Conservation (phyloP, 1,140 invertebrate genomes). For the Polypedilum vanderplanki region DNA sequence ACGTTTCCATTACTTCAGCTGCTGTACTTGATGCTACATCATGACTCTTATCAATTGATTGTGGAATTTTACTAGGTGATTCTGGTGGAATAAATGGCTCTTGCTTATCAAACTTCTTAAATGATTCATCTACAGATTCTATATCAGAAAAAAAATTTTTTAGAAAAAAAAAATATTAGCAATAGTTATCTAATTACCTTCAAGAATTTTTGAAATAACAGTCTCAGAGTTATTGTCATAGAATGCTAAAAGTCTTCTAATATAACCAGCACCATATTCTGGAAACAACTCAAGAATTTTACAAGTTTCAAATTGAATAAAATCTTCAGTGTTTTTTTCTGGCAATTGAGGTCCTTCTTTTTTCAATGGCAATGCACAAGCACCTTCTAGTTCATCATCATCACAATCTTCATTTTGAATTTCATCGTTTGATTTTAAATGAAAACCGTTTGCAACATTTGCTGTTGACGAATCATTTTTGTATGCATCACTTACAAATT, state of each 20-base stretch:
- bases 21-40: conserved; percentile 46
- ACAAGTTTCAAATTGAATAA: background rate
- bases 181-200: conserved; percentile 50
- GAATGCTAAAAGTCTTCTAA: conserved; percentile 63
- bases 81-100: conserved; percentile 48
- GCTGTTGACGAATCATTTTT: background rate
- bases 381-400: conserved; percentile 31
- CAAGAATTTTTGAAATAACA: conserved; percentile 74
- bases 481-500: conserved; percentile 31
- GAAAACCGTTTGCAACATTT: background rate
- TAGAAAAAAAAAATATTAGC: conserved; percentile 38
- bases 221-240: conserved; percentile 63
- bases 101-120: conserved; percentile 44
- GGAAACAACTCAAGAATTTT: conserved; percentile 61
- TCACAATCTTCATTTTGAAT: background rate
- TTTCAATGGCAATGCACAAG: conserved; percentile 31
- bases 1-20: conserved; percentile 66
- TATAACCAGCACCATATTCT: conserved; percentile 65
- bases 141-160: conserved; percentile 43
- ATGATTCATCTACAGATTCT: conserved; percentile 42
- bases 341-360: background rate
- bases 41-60: too few species aligned
- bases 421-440: conserved; percentile 10
- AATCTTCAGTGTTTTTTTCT: background rate
- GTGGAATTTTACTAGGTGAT: conserved; percentile 48